Base-by-base conservation (phyloP, 2,888 invertebrate genomes). In the Apodemia hepburni region DNA sequence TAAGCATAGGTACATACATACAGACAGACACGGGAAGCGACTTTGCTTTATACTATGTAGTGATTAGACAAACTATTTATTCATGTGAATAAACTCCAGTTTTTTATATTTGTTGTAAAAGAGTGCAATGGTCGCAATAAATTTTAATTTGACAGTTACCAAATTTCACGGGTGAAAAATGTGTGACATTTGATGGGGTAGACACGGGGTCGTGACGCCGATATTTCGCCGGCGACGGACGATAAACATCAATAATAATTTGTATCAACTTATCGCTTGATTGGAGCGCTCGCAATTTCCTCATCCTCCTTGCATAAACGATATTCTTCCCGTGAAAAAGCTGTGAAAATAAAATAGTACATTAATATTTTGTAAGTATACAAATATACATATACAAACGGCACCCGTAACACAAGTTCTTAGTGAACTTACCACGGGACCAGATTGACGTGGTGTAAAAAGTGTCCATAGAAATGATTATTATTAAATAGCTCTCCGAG, bases 211-310 rank as follows among this genome's bases (percentile, higher is more conserved):
- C 42, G 42, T 64, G 68, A 64, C 64, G 65, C 60, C 65, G 65
- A 51, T 61, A 64, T 69, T 67, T 66, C 69, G 69, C 68, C 67
- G 62, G 58, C 61, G 58, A 58, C 65, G 61, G 59, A 58, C 65
- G 64, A 67, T 66, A 66, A 68, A 68, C 68, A 69, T 71, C 68
- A 67, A 71, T 69, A 68, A 64, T 69, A 68, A 70, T 71, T 68
- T 69, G 65, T 68, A 68, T 67, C 65, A 70, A 67, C 62, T 67
- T 70, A 65, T 64, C 68, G 63, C 64, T 64, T 63, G 66, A 69
- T 69, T 67, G 66, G 64, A 63, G 61, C 60, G 59, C 11, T 54
- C 51, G 12, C 51, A 54, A 54, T 54, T 51, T 22, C 27, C 51
- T 6, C 27, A 27, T 27, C 51, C 51, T 42, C 51, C 51, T 54